Evolutionary conservation across 1,140 invertebrate species (phyloP).

Genomic region (Aethina tumida): DNA sequence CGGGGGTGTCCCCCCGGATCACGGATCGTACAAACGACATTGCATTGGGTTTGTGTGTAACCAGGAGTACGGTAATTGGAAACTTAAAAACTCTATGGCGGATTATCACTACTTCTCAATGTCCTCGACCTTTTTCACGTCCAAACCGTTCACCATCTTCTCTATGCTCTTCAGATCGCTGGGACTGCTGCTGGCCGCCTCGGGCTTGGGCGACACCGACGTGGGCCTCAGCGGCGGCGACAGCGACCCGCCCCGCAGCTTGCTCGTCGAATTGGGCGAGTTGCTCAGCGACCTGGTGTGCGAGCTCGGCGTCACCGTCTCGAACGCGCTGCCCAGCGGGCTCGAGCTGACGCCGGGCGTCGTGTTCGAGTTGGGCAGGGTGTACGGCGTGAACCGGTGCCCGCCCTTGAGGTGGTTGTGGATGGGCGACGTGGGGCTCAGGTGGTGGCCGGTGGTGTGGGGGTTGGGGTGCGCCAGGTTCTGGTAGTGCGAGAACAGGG

Average conservation of each 20-base stretch:
- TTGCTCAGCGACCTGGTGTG: constrained; percentile 54
- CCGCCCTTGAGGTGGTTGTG: constrained; percentile 42
- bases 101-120: constrained; percentile 26
- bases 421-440: constrained; percentile 38
- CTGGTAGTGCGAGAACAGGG: constrained; percentile 58
- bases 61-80: too few relatives aligned
- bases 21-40: too few relatives aligned
- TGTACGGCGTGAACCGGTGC: constrained; percentile 78
- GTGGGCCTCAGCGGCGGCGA: constrained; percentile 41
- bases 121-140: constrained; percentile 49
- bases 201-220: constrained; percentile 34
- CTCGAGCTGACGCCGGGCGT: constrained; percentile 38
- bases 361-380: constrained; percentile 44
- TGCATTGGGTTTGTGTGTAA: too few relatives aligned
- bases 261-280: constrained; percentile 42
- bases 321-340: constrained; percentile 66
- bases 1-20: too few relatives aligned
- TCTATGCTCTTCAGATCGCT: constrained; percentile 90
- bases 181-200: constrained; percentile 37
- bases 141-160: constrained; percentile 91
- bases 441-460: constrained; percentile 39
- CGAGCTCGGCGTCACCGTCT: constrained; percentile 67
- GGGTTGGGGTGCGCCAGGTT: constrained; percentile 43
- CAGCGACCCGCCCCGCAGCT: constrained; percentile 38
- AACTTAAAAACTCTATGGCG: constrained; percentile 14